Evolutionary conservation across 2,113 vertebrate species (phyloP).

Genomic region (Trematocara macrostoma): DNA sequence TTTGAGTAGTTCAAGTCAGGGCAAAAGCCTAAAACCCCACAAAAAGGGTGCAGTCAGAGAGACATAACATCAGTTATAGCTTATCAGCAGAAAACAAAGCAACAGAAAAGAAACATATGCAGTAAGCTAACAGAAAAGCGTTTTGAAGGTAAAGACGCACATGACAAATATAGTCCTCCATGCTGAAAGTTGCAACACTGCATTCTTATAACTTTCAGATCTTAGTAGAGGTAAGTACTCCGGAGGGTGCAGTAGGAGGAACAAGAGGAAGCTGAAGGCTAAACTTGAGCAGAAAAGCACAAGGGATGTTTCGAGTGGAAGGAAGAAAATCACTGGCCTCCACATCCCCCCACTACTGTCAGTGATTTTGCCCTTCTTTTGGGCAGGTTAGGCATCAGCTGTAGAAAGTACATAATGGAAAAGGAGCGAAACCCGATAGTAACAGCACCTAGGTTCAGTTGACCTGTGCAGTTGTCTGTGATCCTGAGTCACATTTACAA

Average conservation of each 20-base stretch:
- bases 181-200: background rate
- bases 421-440: background rate
- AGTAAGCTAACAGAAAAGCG: background rate
- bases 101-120: background rate
- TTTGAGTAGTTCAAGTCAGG: conserved; percentile 9
- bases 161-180: background rate
- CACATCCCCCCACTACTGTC: background rate
- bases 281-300: background rate
- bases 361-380: background rate
- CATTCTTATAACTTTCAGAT: background rate
- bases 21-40: background rate
- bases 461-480: background rate
- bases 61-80: no score
- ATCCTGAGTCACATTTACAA: background rate
- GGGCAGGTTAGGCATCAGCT: background rate
- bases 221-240: background rate
- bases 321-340: background rate
- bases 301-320: background rate
- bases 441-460: background rate
- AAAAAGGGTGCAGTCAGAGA: background rate
- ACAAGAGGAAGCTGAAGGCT: background rate
- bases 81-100: background rate
- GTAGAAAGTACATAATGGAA: background rate
- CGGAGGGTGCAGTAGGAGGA: no score
- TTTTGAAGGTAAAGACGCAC: background rate